Evolutionary conservation across 2,888 invertebrate genomes (phyloP), one percentile per base, ranked within the genome.

Genomic region (Acronicta aceris): DNA sequence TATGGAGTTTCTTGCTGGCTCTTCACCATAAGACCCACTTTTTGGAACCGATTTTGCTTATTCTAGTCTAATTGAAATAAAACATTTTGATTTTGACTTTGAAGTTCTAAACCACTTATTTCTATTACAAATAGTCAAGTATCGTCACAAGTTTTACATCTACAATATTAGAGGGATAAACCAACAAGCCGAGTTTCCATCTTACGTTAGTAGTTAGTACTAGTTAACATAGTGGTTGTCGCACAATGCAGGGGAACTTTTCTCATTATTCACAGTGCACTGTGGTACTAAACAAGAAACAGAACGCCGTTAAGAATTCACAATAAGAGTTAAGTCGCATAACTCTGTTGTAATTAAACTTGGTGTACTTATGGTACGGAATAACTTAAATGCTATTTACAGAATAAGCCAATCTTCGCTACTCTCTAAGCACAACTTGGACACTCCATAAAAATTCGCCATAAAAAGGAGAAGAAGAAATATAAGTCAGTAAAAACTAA

Each of bases 191-290:
- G 3, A 53, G 67, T 60, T 60, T 36, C 42, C 40, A 40, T 54
- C 58, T 58, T 49, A 15, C 9, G 38, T 9, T 17, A 13, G 33
- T 47, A 52, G 59, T 54, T 56, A 60, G 46, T 25, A n/a, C 46
- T 10, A 66, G 55, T 71, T 60, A 72, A 50, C 61, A 47, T 38
- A 54, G 52, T 25, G 61, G 33, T 40, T 72, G 73, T 66, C 55
- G 46, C 46, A 69, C 49, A 69, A 66, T 71, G 47, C 67, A 47
- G 52, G 8, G 17, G 46, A 75, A 76, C 52, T 76, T 76, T 76
- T 71, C 75, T 76, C 75, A 78, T 78, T 76, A 76, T 66, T 74
- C 68, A 77, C 53, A 53, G 71, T 48, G 65, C 58, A 59, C 48
- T 25, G n/a, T 49, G 30, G 30, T 43, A 58, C 54, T 62, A 43